Conservation (phyloP, 2,113 vertebrate genomes). For the Amphiprion ocellaris region DNA sequence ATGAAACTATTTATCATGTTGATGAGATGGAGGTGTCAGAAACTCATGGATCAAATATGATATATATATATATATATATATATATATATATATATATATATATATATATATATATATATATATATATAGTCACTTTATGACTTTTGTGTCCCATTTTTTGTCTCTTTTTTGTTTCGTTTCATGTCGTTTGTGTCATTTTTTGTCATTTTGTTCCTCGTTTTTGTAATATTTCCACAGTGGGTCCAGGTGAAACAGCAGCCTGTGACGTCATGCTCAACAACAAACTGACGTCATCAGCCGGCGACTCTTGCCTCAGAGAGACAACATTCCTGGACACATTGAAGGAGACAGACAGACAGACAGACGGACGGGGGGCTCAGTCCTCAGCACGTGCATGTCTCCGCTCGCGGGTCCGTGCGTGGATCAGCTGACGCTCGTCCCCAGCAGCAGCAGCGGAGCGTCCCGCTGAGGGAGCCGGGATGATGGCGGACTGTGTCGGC, state of each 20-base stretch:
- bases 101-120: too few relatives aligned
- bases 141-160: too few relatives aligned
- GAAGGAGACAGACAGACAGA: not conserved
- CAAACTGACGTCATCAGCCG: slow-evolving; percentile 73
- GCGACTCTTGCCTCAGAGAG: slow-evolving; percentile 54
- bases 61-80: too few relatives aligned
- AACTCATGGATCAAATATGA: too few relatives aligned
- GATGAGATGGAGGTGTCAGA: too few relatives aligned
- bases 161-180: too few relatives aligned
- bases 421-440: slow-evolving; percentile 24
- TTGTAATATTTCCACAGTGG: too few relatives aligned
- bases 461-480: slow-evolving; percentile 9
- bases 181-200: too few relatives aligned
- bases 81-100: too few relatives aligned
- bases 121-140: too few relatives aligned
- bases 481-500: slow-evolving; percentile 76
- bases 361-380: not conserved
- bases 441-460: slow-evolving; percentile 13
- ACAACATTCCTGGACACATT: slow-evolving; percentile 7
- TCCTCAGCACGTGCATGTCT: slow-evolving; percentile 20
- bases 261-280: slow-evolving; percentile 48
- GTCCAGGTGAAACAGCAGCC: not conserved
- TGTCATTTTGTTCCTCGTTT: too few relatives aligned
- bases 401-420: not conserved
- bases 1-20: too few relatives aligned